A percentile compares a stretch with the other conserved stretches of the same genome.
Conservation (phyloP, 2,797 vertebrate species). For the Acridotheres tristis region DNA sequence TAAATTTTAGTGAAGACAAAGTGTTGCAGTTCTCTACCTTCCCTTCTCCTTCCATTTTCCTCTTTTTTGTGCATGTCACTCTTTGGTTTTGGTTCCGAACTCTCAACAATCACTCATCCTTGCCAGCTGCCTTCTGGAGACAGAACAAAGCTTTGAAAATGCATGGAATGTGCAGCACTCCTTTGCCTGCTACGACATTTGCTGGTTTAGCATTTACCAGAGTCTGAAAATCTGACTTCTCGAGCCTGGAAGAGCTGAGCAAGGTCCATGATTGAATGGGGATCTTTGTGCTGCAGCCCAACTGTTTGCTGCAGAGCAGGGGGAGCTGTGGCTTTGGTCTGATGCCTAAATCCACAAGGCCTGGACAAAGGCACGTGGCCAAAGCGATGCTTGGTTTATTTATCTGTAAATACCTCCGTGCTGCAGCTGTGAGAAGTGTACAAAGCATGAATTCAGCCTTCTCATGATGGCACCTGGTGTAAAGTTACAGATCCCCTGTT, state of each 20-base stretch:
- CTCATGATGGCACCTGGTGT: neutral
- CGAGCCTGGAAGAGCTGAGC: neutral
- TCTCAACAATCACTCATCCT: neutral
- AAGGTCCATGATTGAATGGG: slow-evolving; percentile 42
- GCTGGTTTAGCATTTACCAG: neutral
- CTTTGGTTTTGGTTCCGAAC: neutral
- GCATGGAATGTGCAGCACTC: neutral
- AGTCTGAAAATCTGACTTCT: neutral
- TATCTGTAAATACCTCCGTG: neutral
- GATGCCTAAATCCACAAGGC: slow-evolving; percentile 65
- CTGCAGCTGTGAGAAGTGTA: neutral
- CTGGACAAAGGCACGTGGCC: slow-evolving; percentile 53
- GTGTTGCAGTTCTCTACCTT: neutral
- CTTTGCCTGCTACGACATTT: neutral
- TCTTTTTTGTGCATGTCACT: neutral
- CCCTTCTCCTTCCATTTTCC: neutral
- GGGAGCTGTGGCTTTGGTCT: slow-evolving; percentile 60
- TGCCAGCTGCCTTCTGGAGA: neutral
- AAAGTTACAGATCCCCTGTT: neutral
- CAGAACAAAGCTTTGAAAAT: neutral
- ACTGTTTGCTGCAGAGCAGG: slow-evolving; percentile 35
- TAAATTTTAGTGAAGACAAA: neutral
- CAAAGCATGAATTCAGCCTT: slow-evolving; percentile 46
- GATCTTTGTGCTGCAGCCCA: slow-evolving; percentile 44
- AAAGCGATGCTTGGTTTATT: slow-evolving; percentile 18